Evolutionary conservation across 37 sponge, comb jelly and placozoan genomes (phyloP).

Genomic region (Beroe forskalii): DNA sequence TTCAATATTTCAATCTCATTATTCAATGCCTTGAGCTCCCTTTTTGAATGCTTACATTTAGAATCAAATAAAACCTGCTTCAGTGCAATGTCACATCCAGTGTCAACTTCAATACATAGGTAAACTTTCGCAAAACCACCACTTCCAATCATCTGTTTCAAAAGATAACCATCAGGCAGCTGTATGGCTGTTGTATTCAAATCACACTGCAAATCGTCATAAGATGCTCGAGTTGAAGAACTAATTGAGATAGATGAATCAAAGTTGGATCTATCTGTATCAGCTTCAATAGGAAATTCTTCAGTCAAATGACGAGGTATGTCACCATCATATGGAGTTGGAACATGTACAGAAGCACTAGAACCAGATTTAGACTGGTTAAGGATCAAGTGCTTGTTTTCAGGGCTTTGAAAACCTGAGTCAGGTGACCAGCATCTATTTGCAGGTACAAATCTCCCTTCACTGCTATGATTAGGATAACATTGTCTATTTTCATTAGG

Average conservation of each 20-base stretch:
- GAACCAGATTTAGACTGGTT: background rate
- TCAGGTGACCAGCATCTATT: background rate
- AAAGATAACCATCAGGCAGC: background rate
- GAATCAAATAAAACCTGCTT: constrained; percentile 1
- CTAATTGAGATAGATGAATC: background rate
- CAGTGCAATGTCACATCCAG: constrained; percentile 6
- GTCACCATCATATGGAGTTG: background rate
- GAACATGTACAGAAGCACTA: background rate
- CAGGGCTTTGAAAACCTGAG: constrained; percentile 44
- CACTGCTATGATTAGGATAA: background rate
- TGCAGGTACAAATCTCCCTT: constrained; percentile 23
- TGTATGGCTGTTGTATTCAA: background rate
- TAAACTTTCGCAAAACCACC: constrained; percentile 53
- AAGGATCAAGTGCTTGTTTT: background rate
- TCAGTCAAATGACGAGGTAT: constrained; percentile 19
- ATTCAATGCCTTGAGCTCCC: constrained; percentile 3
- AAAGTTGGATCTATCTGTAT: background rate
- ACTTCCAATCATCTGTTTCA: constrained; percentile 1
- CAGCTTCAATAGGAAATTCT: background rate
- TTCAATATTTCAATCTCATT: constrained; percentile 25
- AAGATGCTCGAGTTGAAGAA: background rate
- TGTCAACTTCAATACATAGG: background rate
- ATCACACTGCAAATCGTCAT: background rate
- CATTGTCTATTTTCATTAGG: no score
- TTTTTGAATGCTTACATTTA: background rate